Percentiles rank a stretch among this genome's conserved stretches.
phyloP scores from a whole-genome alignment of 1,140 invertebrate genomes.

The Trichogramma pretiosum region DNA sequence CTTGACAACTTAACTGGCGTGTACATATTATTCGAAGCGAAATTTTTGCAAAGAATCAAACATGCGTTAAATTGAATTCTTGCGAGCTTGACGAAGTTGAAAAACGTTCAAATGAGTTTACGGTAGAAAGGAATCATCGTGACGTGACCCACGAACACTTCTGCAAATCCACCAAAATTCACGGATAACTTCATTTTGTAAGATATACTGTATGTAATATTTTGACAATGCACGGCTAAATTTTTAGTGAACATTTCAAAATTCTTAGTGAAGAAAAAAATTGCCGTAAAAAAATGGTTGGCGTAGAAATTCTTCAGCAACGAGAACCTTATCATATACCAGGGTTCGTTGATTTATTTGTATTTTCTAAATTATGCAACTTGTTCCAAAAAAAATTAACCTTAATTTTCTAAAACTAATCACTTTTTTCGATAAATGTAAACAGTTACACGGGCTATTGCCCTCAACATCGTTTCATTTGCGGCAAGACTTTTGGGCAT shows the following conservation, averaged over 20 bases:
- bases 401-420: slow-evolving; percentile 1
- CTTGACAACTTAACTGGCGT: too few relatives aligned
- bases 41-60: too few relatives aligned
- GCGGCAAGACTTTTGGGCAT: slow-evolving; percentile 61
- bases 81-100: too few relatives aligned
- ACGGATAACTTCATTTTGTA: background rate
- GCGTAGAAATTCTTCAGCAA: slow-evolving; percentile 37
- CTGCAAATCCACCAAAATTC: slow-evolving; percentile 3
- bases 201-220: background rate
- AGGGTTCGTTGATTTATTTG: slow-evolving; percentile 39
- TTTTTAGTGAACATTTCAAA: slow-evolving; percentile 2
- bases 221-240: slow-evolving; percentile 13
- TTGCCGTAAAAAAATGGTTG: slow-evolving; percentile 27
- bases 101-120: too few relatives aligned
- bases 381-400: background rate
- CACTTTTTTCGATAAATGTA: background rate
- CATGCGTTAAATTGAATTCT: too few relatives aligned
- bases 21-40: too few relatives aligned
- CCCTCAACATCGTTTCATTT: slow-evolving; percentile 60
- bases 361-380: too few relatives aligned
- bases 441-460: slow-evolving; percentile 58
- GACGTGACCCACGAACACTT: too few relatives aligned
- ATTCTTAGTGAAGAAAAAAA: slow-evolving; percentile 4
- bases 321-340: slow-evolving; percentile 51
- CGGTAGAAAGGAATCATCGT: too few relatives aligned